Evolutionary conservation across 1,140 invertebrate species (phyloP).

Genomic region (Homarus americanus): DNA sequence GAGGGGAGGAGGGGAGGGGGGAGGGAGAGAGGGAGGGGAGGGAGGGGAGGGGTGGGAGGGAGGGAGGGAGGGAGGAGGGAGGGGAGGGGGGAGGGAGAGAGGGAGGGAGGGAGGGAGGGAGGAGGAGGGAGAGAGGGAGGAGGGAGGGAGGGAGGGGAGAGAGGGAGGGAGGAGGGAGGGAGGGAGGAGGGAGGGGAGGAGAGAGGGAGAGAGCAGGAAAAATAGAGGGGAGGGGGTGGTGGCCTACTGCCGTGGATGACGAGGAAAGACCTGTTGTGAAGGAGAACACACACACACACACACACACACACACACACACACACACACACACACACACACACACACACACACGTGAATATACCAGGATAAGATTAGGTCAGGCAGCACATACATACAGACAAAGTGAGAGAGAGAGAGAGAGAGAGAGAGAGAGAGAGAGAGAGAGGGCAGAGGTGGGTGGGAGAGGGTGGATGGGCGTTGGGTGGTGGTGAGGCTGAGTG

Average conservation of each 20-base stretch:
- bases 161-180: slow-evolving; percentile 20
- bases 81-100: background rate
- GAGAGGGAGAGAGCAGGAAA: background rate
- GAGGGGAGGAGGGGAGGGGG: background rate
- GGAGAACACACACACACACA: background rate
- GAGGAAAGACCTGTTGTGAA: background rate
- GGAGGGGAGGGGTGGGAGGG: background rate
- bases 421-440: background rate
- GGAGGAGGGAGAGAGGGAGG: slow-evolving; percentile 14
- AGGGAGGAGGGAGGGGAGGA: background rate
- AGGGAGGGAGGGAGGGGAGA: slow-evolving; percentile 24
- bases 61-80: no score
- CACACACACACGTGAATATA: slow-evolving; percentile 18
- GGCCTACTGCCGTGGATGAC: no score
- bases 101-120: background rate
- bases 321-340: slow-evolving; percentile 8
- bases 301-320: background rate
- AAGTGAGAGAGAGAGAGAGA: background rate
- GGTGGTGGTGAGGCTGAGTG: no score
- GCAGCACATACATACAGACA: no score
- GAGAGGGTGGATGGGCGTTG: no score
- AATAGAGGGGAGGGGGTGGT: background rate
- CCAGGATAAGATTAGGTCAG: no score
- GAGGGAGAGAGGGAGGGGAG: background rate
- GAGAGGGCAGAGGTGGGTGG: no score